phyloP scores from a whole-genome alignment of 2,888 invertebrate genomes.

The Caenorhabditis sinica region DNA sequence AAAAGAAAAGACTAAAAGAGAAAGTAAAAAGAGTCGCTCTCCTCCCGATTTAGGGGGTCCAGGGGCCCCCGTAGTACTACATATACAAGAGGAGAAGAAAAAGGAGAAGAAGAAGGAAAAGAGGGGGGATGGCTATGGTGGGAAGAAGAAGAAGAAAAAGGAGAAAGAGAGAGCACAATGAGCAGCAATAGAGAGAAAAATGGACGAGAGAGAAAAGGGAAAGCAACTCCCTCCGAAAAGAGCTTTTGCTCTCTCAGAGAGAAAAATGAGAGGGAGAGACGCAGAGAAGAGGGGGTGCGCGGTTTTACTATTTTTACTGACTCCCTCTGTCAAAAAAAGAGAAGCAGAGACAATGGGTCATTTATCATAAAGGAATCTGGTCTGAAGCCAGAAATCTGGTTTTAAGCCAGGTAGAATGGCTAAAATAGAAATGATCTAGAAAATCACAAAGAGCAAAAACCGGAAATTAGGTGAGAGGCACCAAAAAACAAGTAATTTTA shows the following conservation, averaged over 20 bases:
- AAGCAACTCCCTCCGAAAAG: conserved; percentile 57
- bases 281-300: neutral
- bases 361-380: neutral
- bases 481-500: neutral
- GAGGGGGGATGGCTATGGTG: neutral
- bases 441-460: no score
- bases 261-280: neutral
- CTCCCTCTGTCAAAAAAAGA: no score
- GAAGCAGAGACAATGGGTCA: neutral
- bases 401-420: no score
- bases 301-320: no score
- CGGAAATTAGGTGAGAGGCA: no score
- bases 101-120: conserved; percentile 1
- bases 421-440: no score
- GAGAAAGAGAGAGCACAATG: conserved; percentile 27
- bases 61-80: conserved; percentile 1
- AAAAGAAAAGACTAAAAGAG: neutral
- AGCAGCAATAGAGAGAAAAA: conserved; percentile 1
- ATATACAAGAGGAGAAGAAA: conserved; percentile 10
- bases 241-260: conserved; percentile 49
- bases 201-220: no score
- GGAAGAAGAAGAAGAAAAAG: conserved; percentile 4
- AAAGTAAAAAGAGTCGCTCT: neutral
- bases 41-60: neutral
- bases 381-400: no score